Conservation (phyloP, 2,113 vertebrate genomes). For the Engraulis encrasicolus region DNA sequence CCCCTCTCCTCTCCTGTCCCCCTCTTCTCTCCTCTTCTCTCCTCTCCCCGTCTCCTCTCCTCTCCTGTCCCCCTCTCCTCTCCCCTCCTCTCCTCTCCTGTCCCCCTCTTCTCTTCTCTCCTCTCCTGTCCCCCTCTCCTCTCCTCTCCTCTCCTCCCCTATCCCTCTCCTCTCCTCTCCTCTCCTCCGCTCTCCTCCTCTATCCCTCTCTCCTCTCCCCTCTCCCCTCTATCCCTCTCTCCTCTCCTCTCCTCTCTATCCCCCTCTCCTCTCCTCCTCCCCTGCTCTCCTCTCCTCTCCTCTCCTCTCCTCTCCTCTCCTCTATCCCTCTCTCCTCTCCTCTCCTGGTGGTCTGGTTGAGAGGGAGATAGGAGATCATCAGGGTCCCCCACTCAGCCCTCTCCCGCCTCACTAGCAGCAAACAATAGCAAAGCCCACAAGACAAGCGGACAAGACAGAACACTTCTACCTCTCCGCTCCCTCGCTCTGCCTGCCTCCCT, state of each 20-base stretch:
- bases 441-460: conserved; percentile 11
- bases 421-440: conserved; percentile 10
- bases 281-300: background rate
- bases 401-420: background rate
- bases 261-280: too few relatives aligned
- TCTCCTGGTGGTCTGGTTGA: background rate
- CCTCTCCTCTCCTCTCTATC: background rate
- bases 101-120: too few relatives aligned
- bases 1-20: too few relatives aligned
- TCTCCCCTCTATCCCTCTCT: background rate
- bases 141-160: too few relatives aligned
- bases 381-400: background rate
- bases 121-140: too few relatives aligned
- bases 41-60: too few relatives aligned
- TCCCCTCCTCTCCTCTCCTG: too few relatives aligned
- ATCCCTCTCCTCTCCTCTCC: too few relatives aligned
- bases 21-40: too few relatives aligned
- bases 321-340: background rate
- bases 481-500: background rate
- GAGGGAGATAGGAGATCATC: background rate
- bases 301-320: background rate
- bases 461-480: background rate
- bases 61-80: too few relatives aligned
- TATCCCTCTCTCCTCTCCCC: background rate
- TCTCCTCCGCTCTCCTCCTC: too few relatives aligned